Evolutionary conservation across 2,113 vertebrate genomes (phyloP), one percentile per base, ranked within the genome.

Genomic region (Lanius ludovicianus): DNA sequence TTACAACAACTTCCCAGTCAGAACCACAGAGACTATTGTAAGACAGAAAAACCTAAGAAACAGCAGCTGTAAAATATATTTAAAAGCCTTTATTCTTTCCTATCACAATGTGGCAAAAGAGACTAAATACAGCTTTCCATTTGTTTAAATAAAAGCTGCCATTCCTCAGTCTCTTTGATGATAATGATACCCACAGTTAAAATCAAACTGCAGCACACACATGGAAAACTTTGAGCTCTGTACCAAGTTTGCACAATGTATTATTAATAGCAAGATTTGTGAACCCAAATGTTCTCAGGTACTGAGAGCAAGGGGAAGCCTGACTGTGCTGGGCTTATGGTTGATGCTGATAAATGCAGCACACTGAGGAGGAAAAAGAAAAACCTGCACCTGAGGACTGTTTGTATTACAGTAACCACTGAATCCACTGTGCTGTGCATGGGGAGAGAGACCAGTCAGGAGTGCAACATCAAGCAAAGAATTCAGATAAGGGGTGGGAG

Each of bases 131-230:
- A 96, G 97, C 92, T 97, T 98, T 97, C 95, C 95, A 63, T 97
- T 98, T 97, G 96, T 98, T 98, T 98, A 97, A 97, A 94, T 96
- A 91, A 96, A 97, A 98, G 96, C 98, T 98, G 97, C 96, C 97
- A 97, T 97, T 97, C 91, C 93, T 95, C 95, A 83, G 76, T 94
- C 92, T 97, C 87, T 76, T 87, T 95, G 94, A 93, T 95, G 95
- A 97, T 89, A 96, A 97, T 93, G 95, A 97, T 97, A 95, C 94
- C 71, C 57, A 55, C 68, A 90, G 93, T 97, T 96, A 97, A 96
- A 93, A 97, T 97, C 90, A 96, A 96, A 82, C 92, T 88, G 64
- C 64, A 77, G 47, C 81, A 82, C 77, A 79, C 63, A 60, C 81
- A 65, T 18, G 63, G 95, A 96, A 95, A 86, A 87, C 76, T 81